These are phyloP conservation scores for Umimayanthus chanpuru DNA, from an alignment of 92 coral and sea anemone genomes.

Conservation along the genomic window DNA sequence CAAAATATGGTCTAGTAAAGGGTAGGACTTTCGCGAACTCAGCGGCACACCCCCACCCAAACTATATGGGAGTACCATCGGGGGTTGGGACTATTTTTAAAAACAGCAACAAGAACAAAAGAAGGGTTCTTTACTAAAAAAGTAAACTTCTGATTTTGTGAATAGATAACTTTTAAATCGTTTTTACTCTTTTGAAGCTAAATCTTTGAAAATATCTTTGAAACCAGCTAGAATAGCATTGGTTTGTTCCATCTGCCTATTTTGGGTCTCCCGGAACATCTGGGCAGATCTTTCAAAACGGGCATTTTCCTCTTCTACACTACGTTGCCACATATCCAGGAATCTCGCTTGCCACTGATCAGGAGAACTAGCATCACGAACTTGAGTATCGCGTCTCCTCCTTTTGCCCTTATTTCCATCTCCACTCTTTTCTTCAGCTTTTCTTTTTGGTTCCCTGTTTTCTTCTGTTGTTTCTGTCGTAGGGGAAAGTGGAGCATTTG, in stretches of 20 bases:
- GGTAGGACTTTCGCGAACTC: no score
- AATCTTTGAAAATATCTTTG: constrained; percentile 47
- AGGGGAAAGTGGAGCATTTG: constrained; percentile 19
- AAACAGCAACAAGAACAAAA: neutral
- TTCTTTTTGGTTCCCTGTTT: neutral
- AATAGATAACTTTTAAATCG: constrained; percentile 20
- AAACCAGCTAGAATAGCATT: constrained; percentile 43
- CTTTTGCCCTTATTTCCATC: constrained; percentile 18
- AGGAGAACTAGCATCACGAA: constrained; percentile 23
- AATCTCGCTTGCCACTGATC: constrained; percentile 23
- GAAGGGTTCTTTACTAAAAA: neutral
- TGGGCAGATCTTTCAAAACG: constrained; percentile 23
- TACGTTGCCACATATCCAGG: constrained; percentile 7
- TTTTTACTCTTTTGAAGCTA: no score
- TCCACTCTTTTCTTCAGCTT: constrained; percentile 24
- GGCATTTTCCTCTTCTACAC: constrained; percentile 29
- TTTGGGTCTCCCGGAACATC: constrained; percentile 38
- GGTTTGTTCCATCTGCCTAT: constrained; percentile 44
- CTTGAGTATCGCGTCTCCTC: constrained; percentile 15
- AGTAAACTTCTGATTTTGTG: neutral
- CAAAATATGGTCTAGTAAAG: no score
- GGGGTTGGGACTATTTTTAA: constrained; percentile 9
- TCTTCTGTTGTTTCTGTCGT: constrained; percentile 11
- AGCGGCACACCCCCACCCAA: no score
- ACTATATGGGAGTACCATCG: no score